Evolutionary conservation across 2,113 vertebrate species (phyloP).

Genomic region (Ciconia boyciana): DNA sequence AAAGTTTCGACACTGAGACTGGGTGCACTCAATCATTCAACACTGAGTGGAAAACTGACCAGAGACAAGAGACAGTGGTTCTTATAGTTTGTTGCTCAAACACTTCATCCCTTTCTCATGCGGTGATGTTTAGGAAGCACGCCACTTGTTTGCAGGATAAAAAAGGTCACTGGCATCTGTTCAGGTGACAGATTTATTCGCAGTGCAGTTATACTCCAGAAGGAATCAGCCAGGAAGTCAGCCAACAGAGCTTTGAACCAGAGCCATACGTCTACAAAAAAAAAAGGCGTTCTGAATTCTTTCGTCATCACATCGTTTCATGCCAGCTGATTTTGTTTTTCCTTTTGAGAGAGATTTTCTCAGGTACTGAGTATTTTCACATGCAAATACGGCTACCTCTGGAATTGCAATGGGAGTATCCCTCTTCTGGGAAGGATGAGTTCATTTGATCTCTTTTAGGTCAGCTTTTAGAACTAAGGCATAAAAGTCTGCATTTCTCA

Average conservation of each 20-base stretch:
- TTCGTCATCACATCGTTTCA: background rate
- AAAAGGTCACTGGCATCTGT: background rate
- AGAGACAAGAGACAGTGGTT: background rate
- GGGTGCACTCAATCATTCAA: background rate
- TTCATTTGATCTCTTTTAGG: background rate
- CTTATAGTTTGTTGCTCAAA: background rate
- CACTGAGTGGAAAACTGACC: background rate
- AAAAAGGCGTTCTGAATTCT: background rate
- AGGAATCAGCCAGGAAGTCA: background rate
- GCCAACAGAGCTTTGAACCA: background rate
- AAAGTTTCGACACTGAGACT: background rate
- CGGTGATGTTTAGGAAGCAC: background rate
- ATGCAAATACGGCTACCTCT: background rate
- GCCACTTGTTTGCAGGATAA: background rate
- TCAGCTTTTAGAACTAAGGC: background rate
- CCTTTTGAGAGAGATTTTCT: background rate
- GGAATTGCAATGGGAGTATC: background rate
- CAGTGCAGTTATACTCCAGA: background rate
- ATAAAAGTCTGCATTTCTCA: background rate
- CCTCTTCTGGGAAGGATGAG: background rate
- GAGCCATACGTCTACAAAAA: accelerated
- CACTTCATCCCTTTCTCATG: background rate
- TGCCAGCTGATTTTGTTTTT: background rate
- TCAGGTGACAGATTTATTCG: background rate
- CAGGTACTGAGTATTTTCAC: background rate